phyloP scores from a whole-genome alignment of 2,888 invertebrate species.

The Orthosia cruda region DNA sequence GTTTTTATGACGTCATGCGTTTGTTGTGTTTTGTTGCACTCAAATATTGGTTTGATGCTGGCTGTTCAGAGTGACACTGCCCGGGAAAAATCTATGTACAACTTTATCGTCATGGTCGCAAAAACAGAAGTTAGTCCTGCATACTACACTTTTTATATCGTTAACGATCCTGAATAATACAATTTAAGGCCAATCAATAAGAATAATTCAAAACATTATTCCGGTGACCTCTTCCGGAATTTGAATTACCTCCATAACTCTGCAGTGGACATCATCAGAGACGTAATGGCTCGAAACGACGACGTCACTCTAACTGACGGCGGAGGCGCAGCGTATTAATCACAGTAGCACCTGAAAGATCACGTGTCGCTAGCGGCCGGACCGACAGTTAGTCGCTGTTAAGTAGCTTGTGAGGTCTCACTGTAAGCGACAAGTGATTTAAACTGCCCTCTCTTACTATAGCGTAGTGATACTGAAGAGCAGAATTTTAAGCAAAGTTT shows the following conservation, averaged over 20 bases:
- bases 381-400: constrained; percentile 83
- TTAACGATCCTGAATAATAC: neutral
- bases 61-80: constrained; percentile 4
- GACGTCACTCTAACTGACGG: constrained; percentile 80
- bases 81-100: neutral
- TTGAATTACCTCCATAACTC: constrained; percentile 42
- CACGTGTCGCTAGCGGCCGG: constrained; percentile 79
- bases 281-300: constrained; percentile 61
- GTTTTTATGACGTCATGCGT: constrained; percentile 29
- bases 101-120: neutral
- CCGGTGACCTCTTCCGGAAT: constrained; percentile 17
- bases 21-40: constrained; percentile 16
- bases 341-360: constrained; percentile 86
- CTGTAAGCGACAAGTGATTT: constrained; percentile 19
- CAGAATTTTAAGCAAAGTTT: constrained; percentile 41
- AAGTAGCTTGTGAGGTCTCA: constrained; percentile 59
- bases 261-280: constrained; percentile 51
- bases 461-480: neutral
- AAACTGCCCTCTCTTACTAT: no score
- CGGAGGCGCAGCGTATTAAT: constrained; percentile 80
- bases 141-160: neutral
- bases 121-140: neutral
- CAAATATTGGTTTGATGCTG: constrained; percentile 37
- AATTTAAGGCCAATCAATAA: neutral
- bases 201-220: constrained; percentile 5